phyloP scores from a whole-genome alignment of 2,797 vertebrate species.

The Streptopelia turtur region DNA sequence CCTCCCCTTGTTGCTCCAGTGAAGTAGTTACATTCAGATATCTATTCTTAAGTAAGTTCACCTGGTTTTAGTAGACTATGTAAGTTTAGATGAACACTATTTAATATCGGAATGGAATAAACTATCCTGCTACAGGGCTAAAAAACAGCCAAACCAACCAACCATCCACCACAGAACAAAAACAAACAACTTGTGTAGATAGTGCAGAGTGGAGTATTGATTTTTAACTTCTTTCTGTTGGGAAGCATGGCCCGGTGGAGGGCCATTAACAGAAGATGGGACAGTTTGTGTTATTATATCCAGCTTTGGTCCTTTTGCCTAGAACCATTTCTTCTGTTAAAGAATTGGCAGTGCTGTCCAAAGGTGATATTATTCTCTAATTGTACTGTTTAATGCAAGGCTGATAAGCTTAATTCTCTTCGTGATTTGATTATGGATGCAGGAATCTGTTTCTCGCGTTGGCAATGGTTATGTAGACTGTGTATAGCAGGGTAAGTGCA shows the following conservation, averaged over 20 bases:
- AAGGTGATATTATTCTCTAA: neutral
- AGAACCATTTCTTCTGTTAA: neutral
- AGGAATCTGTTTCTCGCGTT: neutral
- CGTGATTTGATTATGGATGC: neutral
- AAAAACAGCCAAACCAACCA: too few relatives aligned
- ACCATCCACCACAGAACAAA: too few relatives aligned
- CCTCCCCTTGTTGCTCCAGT: neutral
- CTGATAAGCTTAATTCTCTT: neutral
- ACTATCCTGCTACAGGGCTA: neutral
- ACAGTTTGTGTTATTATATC: neutral
- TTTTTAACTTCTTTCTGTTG: neutral
- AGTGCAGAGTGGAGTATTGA: neutral
- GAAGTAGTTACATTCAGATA: neutral
- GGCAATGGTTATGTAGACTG: neutral
- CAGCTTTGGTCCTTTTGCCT: rapidly evolving
- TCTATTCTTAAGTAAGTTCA: neutral
- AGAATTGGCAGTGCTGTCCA: neutral
- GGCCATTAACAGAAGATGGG: neutral
- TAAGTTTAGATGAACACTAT: neutral
- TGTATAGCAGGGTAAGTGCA: neutral
- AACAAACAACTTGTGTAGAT: neutral
- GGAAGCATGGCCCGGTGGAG: neutral
- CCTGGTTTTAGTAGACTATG: neutral
- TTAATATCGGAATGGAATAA: neutral
- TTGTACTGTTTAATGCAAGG: neutral